Evolutionary conservation across 2,113 vertebrate genomes (phyloP), one percentile per base, ranked within the genome.

Genomic region (Osmerus eperlanus): DNA sequence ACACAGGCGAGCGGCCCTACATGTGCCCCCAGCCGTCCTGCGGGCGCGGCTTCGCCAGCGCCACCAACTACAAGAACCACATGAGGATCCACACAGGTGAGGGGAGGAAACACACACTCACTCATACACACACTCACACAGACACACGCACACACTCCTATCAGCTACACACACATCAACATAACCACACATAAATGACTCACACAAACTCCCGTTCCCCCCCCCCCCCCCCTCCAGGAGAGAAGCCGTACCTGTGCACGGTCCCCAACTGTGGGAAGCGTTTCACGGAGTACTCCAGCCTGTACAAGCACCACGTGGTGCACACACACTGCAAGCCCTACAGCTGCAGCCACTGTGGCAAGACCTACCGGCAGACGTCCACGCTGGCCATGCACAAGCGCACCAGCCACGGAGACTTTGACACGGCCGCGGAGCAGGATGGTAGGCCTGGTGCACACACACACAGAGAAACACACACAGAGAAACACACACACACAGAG

Each of bases 1-100:
- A 95, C 85, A 94, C 93, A 0, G 94, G 94, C 0, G 94, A 95
- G 85, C 79, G 94, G 59, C 94, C 94, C 0, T 94, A 94, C 84
- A 73, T 89, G 85, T 95, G 94, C 41, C 85, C 90, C 0, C 92
- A 94, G 83, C 93, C 89, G 7, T 84, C 75, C 82, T 95, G 94
- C 0, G 92, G 93, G 21, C 89, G 94, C 1, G 93, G 92, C 76
- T 95, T 95, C 82, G 93, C 92, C 78, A 95, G 94, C 0, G 92
- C 94, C 74, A 95, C 94, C 83, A 95, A 95, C 82, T 95, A 93
- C 87, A 95, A 94, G 90, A 95, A 95, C 79, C 94, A 95, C 78
- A 90, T 94, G 90, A 91, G 94, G 84, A 95, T 95, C 76, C 94
- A 95, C 85, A 95, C 93, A 81, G 94, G 94, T 94, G 79, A 88